Base-by-base conservation (phyloP, 1,140 invertebrate genomes). In the Trinorchestia longiramus region DNA sequence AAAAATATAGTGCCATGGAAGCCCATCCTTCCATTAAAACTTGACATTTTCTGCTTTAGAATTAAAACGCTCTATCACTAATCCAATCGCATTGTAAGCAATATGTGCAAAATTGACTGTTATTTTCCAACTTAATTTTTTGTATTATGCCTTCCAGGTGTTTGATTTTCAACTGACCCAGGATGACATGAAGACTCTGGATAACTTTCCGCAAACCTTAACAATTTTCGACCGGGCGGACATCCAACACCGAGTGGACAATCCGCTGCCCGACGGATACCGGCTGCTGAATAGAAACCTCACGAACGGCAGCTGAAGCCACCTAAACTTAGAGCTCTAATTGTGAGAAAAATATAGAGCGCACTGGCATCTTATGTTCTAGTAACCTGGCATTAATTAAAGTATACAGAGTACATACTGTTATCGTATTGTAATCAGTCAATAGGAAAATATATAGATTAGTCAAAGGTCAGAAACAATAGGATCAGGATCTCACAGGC, bases 191-290 rank as follows among this genome's bases (percentile, higher is more conserved):
- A 95, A 77, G 95, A 95, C 96, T 6, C 95, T 97, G 45, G 96
- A 97, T 88, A 96, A 96, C 94, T 96, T 97, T 43, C 96, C 96
- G 94, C 96, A 97, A 91, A 97, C 96, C 6, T 88, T 97, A 36
- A 96, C 96, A 96, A 97, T 96, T 96, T 96, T 97, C 57, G 97
- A 97, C 95, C 43, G 96, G 36, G 95, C 92, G 41, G 96, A 95
- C 90, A 97, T 97, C 57, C 97, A 97, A 96, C 96, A 97, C n/a
- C 97, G 97, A 95, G 97, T 97, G 96, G 97, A 97, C 92, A 97
- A 96, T 62, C 95, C 96, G 77, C 96, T 97, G 95, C 97, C 97
- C 40, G 97, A 97, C 97, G 97, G 97, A 17, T 97, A 97, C 96
- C 97, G 97, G 96, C 96, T 97, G 94, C 92, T 42, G 28, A 42